Evolutionary conservation across 2,113 vertebrate genomes (phyloP), one percentile per base, ranked within the genome.

Genomic region (Rhinolophus ferrumequinum): DNA sequence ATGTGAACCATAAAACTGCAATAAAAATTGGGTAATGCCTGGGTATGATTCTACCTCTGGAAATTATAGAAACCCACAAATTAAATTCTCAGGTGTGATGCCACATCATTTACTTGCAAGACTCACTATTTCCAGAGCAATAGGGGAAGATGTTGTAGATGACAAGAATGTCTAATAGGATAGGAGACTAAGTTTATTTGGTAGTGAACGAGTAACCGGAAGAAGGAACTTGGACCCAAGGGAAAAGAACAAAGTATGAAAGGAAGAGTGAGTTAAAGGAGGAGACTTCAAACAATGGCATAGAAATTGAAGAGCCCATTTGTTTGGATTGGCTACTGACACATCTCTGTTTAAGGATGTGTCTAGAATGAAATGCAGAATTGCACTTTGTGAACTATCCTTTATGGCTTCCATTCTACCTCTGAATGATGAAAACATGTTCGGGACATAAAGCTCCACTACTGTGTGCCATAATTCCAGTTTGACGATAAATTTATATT

Each of bases 1-100:
- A 80, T 97, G 44, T 88, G 95, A 87, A 87, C 10, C 38, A 73
- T 90, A 97, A 97, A 90, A 92, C 24, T 83, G n/a, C 38, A 98
- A 58, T 95, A 98, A 93, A 95, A 97, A 50, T 92, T 94, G 66
- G 58, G 2, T 95, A 97, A 96, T 90, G 56, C 0, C 7, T 86
- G 67, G 52, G 67, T 98, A 35, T 97, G 88, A 95, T 69, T 97
- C 72, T 95, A 96, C 92, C 75, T 96, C 85, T 96, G 89, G 56
- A 94, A 97, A 87, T 92, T 70, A 82, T 47, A 69, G 67, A 93
- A 82, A 92, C 35, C 7, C 9, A 44, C 47, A 79, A 88, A 62
- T 90, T 96, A 95, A 86, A 93, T 93, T 86, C 69, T 92, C 44
- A 88, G 69, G 30, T 72, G 35, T 77, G 58, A 84, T 52, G 35